phyloP scores from a whole-genome alignment of 2,113 vertebrate genomes.

The Oryzias woworae region DNA sequence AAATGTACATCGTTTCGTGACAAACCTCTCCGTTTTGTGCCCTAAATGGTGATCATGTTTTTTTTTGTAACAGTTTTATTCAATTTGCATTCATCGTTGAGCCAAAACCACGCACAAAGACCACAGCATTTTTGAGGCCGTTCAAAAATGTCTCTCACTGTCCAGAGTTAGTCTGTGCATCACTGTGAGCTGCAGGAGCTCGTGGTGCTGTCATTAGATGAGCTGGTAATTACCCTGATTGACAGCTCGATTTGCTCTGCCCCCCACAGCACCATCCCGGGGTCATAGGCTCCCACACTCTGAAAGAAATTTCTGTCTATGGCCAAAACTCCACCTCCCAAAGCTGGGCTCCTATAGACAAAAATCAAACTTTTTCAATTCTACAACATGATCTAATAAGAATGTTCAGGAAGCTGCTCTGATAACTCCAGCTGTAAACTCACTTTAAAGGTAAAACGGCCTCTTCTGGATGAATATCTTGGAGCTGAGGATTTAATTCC shows the following conservation, averaged over 20 bases:
- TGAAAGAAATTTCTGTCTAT: slow-evolving; percentile 87
- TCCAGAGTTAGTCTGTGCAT: neutral
- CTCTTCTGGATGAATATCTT: slow-evolving; percentile 71
- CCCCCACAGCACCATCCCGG: slow-evolving; percentile 81
- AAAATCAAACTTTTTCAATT: too few species aligned
- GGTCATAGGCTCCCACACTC: slow-evolving; percentile 86
- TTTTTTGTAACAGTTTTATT: too few species aligned
- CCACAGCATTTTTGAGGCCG: too few species aligned
- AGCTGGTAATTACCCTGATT: slow-evolving; percentile 79
- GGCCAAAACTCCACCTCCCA: slow-evolving; percentile 82
- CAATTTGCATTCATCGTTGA: too few species aligned
- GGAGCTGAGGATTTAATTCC: slow-evolving; percentile 77
- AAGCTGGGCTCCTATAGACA: slow-evolving; percentile 80
- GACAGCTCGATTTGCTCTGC: slow-evolving; percentile 87
- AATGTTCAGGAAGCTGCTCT: neutral
- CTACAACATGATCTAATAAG: too few species aligned
- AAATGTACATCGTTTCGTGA: too few species aligned
- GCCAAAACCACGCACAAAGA: too few species aligned
- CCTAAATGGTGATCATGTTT: too few species aligned
- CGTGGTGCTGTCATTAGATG: neutral
- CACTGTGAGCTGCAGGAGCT: neutral
- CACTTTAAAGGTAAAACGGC: slow-evolving; percentile 83
- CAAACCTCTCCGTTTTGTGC: too few species aligned
- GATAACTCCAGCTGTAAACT: slow-evolving; percentile 35
- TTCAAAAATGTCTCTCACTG: neutral